Evolutionary conservation across 2,113 vertebrate genomes (phyloP), one percentile per base, ranked within the genome.

Genomic region (Chlorodrepanis virens): DNA sequence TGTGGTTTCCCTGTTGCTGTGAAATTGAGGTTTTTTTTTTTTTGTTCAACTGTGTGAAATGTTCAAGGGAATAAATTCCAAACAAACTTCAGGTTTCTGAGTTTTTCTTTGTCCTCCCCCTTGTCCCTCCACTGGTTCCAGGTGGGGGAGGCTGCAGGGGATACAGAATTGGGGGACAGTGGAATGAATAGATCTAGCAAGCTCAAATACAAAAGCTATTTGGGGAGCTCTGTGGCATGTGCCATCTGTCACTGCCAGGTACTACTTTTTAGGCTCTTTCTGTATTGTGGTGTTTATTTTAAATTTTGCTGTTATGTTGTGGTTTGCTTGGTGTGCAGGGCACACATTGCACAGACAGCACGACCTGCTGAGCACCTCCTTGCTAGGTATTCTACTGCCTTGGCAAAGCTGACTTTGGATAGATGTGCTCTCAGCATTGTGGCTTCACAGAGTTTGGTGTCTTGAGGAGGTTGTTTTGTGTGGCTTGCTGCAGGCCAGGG

Each of bases 31-130:
- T 94, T 35, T 89, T 97, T 96, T 35, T 35, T 97, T 97, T 97
- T 97, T 96, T 98, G 93, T 97, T 97, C 87, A 96, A 97, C 84
- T 98, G 95, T 98, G 97, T 95, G 93, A 71, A 97, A 94, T 96
- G 69, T 96, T 98, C 96, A 97, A 96, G 97, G 98, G 97, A 98
- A 98, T 98, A 98, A 98, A 98, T 98, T 97, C 97, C 97, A 95
- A 98, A 98, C 85, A 97, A 96, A 97, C 92, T 97, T 93, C 76
- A 93, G 98, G 97, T 97, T 98, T 98, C 98, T 98, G 98, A 98
- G 98, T 98, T 98, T 98, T 98, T 98, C 95, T 98, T 98, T 98
- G 95, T 94, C 82, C 92, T 89, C 70, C 80, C 91, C 72, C 71
- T 96, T 95, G 69, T 84, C 94, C 88, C 93, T 97, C 33, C 27